phyloP scores from a whole-genome alignment of 2,113 vertebrate genomes.

The Chelonoidis abingdonii region DNA sequence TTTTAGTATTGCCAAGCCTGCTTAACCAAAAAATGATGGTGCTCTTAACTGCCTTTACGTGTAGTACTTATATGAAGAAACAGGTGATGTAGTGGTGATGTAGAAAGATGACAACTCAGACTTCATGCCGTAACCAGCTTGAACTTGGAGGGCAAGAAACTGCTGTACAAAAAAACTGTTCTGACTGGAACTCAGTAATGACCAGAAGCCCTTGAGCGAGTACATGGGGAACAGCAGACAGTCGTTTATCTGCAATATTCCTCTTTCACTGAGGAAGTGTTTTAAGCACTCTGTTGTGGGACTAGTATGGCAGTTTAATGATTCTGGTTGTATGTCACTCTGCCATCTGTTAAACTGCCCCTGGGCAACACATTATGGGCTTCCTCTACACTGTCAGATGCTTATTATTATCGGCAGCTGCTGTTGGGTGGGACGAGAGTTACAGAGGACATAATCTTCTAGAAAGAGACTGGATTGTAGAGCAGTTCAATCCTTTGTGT shows the following conservation, averaged over 20 bases:
- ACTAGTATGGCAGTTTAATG: constrained; percentile 70
- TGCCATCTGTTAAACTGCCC: constrained; percentile 78
- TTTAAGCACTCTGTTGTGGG: constrained; percentile 45
- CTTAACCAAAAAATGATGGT: not conserved
- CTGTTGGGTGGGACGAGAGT: constrained; percentile 50
- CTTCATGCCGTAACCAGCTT: not conserved
- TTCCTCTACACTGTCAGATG: constrained; percentile 59
- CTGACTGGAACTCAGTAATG: not conserved
- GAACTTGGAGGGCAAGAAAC: not conserved
- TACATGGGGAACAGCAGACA: constrained; percentile 20
- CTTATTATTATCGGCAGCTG: constrained; percentile 72
- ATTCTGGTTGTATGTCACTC: constrained; percentile 76
- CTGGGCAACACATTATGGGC: constrained; percentile 70
- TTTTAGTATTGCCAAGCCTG: not conserved
- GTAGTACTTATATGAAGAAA: not conserved
- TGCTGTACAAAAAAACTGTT: not conserved
- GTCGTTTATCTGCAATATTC: constrained; percentile 52
- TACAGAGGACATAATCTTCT: constrained; percentile 65
- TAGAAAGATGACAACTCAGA: fast-evolving
- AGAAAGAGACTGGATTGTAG: constrained; percentile 65
- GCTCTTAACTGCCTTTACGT: not conserved
- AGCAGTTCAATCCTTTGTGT: constrained; percentile 25
- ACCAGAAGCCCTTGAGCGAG: not conserved
- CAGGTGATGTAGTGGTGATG: not conserved
- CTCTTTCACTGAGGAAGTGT: constrained; percentile 53